Evolutionary conservation across 2,113 vertebrate genomes (phyloP).

Genomic region (Narcine bancroftii): DNA sequence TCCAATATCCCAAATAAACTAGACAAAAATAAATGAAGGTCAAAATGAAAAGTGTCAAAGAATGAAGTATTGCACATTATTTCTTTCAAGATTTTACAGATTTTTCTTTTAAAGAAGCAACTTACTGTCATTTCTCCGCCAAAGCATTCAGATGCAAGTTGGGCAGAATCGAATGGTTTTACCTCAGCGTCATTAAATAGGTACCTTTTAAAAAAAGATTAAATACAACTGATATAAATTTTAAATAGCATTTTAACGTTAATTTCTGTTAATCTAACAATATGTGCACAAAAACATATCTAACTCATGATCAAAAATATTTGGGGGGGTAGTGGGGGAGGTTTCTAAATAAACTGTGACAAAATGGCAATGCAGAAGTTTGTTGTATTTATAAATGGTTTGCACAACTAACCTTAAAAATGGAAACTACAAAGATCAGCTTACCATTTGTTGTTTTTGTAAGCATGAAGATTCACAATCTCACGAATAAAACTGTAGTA

Average conservation of each 20-base stretch:
- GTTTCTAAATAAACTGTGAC: background rate
- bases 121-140: slow-evolving; percentile 97
- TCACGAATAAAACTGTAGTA: slow-evolving; percentile 98
- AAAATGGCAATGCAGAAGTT: background rate
- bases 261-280: background rate
- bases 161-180: slow-evolving; percentile 94
- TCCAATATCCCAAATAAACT: background rate
- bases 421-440: slow-evolving; percentile 41
- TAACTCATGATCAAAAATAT: background rate
- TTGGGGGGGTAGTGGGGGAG: no score
- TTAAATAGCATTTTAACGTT: background rate
- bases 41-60: background rate
- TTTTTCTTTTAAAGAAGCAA: slow-evolving; percentile 34
- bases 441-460: slow-evolving; percentile 97
- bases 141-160: slow-evolving; percentile 94
- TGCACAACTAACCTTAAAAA: background rate
- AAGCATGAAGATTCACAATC: slow-evolving; percentile 93
- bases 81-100: no score
- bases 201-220: slow-evolving; percentile 64
- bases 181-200: slow-evolving; percentile 98
- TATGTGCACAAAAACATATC: background rate
- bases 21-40: background rate
- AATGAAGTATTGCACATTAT: background rate
- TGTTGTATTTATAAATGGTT: background rate
- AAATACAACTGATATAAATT: background rate